A percentile compares a stretch with the other conserved stretches of the same genome.
Conservation (phyloP, 2,888 invertebrate species). For the Glaucopsyche alexis region DNA sequence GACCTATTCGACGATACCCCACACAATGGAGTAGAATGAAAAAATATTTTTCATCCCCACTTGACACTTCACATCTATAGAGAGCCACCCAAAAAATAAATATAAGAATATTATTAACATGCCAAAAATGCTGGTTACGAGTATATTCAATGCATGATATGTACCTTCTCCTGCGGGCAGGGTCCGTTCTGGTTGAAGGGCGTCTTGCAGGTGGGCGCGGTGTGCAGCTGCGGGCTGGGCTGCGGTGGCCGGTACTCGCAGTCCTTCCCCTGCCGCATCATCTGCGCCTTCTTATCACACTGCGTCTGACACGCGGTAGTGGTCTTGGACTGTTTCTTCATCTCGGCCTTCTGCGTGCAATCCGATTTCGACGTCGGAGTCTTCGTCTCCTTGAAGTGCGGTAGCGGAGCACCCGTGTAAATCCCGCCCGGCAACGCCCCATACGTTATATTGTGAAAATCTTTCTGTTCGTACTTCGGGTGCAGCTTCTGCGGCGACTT, state of each 20-base stretch:
- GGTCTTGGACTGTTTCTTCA: conserved; percentile 71
- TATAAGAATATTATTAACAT: too few species aligned
- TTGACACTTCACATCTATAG: too few species aligned
- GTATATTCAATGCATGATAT: too few species aligned
- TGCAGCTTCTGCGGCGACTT: conserved; percentile 82
- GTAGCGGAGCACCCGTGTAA: conserved; percentile 63
- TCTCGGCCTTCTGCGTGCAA: conserved; percentile 67
- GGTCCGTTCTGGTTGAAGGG: conserved; percentile 64
- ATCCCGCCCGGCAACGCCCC: conserved; percentile 66
- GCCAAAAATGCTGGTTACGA: too few species aligned
- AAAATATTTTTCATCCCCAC: too few species aligned
- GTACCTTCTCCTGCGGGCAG: conserved; percentile 56
- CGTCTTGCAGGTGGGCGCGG: conserved; percentile 64
- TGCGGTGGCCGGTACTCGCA: conserved; percentile 52
- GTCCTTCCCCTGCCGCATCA: conserved; percentile 69
- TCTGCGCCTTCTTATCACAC: conserved; percentile 66
- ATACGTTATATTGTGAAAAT: conserved; percentile 72
- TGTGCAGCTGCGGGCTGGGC: conserved; percentile 62
- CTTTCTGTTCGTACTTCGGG: conserved; percentile 73
- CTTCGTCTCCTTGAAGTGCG: conserved; percentile 72
- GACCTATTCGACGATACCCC: too few species aligned
- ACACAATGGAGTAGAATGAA: too few species aligned
- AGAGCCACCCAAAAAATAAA: too few species aligned
- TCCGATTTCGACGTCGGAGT: conserved; percentile 62
- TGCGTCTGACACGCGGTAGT: conserved; percentile 72